phyloP scores from a whole-genome alignment of 2,797 vertebrate species.

The Cossypha caffra region DNA sequence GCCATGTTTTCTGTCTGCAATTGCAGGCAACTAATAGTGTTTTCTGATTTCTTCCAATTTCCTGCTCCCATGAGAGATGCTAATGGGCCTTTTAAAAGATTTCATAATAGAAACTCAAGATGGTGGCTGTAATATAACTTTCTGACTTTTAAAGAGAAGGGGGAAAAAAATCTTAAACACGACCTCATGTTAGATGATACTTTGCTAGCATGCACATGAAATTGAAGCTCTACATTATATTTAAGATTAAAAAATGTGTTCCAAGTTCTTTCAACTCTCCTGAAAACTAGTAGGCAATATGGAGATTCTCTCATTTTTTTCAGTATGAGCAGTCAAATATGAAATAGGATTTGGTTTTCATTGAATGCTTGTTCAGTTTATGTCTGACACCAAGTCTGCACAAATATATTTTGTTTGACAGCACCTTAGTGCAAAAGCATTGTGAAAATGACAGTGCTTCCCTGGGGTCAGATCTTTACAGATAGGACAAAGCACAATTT shows the following conservation, averaged over 20 bases:
- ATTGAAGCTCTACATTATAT: background rate
- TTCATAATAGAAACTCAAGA: background rate
- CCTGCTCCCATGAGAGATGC: background rate
- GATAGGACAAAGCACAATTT: background rate
- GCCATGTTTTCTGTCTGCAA: background rate
- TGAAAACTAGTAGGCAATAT: background rate
- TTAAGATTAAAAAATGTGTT: background rate
- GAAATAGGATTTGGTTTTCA: background rate
- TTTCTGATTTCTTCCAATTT: background rate
- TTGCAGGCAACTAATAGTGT: background rate
- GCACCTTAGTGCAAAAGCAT: background rate
- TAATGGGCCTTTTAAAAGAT: background rate
- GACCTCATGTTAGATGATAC: background rate
- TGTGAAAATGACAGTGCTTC: background rate
- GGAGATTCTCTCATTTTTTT: background rate
- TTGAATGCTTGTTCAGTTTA: background rate
- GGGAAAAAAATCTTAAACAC: background rate
- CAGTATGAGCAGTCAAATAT: background rate
- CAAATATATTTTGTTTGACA: slow-evolving; percentile 13
- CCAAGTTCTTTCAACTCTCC: background rate
- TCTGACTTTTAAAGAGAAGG: background rate
- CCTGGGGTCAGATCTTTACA: background rate
- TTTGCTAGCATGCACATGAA: background rate
- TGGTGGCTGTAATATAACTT: background rate
- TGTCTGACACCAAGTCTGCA: background rate